Percentiles rank a stretch among this genome's conserved stretches.
phyloP scores from a whole-genome alignment of 2,113 vertebrate species.

The Megatriorchis doriae region DNA sequence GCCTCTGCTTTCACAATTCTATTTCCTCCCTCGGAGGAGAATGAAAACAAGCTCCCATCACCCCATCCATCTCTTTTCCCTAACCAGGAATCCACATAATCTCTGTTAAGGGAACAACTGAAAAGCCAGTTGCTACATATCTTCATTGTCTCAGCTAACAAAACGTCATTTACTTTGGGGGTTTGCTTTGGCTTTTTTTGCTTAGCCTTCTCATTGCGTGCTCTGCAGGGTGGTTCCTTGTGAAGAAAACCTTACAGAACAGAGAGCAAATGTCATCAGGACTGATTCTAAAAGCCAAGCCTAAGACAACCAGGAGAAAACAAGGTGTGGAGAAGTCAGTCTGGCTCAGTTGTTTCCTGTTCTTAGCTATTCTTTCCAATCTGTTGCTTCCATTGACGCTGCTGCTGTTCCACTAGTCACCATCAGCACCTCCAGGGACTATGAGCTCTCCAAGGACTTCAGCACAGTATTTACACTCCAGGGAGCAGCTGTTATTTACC shows the following conservation, averaged over 20 bases:
- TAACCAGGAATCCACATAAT: background rate
- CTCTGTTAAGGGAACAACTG: background rate
- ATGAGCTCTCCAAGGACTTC: background rate
- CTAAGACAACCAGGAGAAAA: background rate
- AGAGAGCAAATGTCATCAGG: background rate
- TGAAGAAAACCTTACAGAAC: background rate
- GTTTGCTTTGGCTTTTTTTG: background rate
- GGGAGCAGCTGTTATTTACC: background rate
- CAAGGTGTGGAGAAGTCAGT: background rate
- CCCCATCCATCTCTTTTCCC: background rate
- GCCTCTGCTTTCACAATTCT: background rate
- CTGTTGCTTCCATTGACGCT: background rate
- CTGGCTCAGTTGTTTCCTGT: background rate
- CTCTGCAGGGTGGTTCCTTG: background rate
- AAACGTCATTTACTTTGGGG: background rate
- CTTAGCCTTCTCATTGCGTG: rapidly evolving
- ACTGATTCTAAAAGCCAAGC: background rate
- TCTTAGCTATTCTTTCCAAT: background rate
- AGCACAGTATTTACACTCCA: background rate
- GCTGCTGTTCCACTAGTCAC: background rate
- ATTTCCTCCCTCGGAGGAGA: background rate
- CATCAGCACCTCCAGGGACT: background rate
- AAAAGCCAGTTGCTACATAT: background rate
- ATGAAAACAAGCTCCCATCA: background rate
- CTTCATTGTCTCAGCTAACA: background rate